Base-by-base conservation (phyloP, 2,113 vertebrate species). In the Mobula birostris region DNA sequence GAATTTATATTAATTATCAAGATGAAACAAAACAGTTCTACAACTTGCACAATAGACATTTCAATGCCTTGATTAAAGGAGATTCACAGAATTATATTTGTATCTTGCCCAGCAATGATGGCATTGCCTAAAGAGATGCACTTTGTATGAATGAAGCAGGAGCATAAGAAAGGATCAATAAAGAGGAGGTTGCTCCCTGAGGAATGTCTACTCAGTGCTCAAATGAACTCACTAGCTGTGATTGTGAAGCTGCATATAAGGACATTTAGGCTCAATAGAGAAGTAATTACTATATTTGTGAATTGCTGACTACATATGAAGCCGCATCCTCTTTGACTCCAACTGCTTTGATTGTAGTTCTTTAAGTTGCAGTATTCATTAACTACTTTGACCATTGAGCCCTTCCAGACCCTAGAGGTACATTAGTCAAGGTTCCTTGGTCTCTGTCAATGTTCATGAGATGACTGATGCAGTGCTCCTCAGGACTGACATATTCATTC, bases 391-490 rank as follows among this genome's bases (percentile, higher is more conserved):
- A 36, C 68, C 48, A 74, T 48, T 72, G 36, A 32, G 70, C 40
- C 36, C 68, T 92, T 56, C 63, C 63, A 74, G 21, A 74, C 90
- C 21, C 19, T 2, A 72, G 90, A 61, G 21, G 9, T 17, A 48
- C 63, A 93, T 93, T 93, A 48, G 68, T 93, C n/a, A 48, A 93
- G 68, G 17, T n/a, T 70, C 61, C 66, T 68, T 40, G 6, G 40
- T 27, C 36, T 19, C 88, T 90, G 85, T 90, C 90, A 12, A 74
- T 93, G 68, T 48, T 72, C 90, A 48, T 1, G 21, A 74, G 68
- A 40, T 93, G 90, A 93, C 63, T 93, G 88, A 92, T 92, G 17
- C 61, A 70, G 17, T 92, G n/a, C 48, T 72, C 90, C 17, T 48
- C 36, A 48, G 36, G 68, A 68, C 36, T 93, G 68, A 32, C 36